Evolutionary conservation across 64 coral and sea anemone genomes (phyloP), one percentile per base, ranked within the genome.

Genomic region (Actinia tenebrosa): DNA sequence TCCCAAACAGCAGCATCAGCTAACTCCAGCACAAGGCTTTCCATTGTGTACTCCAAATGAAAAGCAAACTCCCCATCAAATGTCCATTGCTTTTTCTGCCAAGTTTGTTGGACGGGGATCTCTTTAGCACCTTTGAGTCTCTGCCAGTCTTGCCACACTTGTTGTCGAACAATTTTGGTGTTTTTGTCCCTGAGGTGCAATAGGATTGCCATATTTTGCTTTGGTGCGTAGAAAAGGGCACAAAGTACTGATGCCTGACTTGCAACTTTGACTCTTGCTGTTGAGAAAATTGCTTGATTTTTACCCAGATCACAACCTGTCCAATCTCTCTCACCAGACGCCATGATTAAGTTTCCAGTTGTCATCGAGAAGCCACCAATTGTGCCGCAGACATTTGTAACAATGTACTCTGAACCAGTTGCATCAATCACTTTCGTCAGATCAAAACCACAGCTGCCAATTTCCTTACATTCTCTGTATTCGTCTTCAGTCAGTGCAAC

Each of bases 141-240:
- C 52, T 54, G 77, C 30, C 87, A 96, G 11, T 71, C 88, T 7
- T 53, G 87, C 91, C 91, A 93, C 13, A 90, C 83, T 43, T 23
- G 56, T 43, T 64, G 10, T 1, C 82, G 63, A 10, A 87, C 84
- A 20, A 71, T 26, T 19, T n/a, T 30, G 18, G 84, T 71, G 56
- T 87, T 96, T 1, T 86, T 62, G 69, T 96, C 94, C 55, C 45
- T 93, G n/a, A 96, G 18, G 52, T 96, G 94, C 46, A 96, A 64
- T 44, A 96, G 87, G 52, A 84, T 88, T 20, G 78, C 88, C 56
- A 86, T 92, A 60, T 91, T 90, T 5, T 80, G 77, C 80, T 42
- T 79, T 18, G 54, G 86, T 13, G 91, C 85, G 90, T 87, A 93
- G 37, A 96, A n/a, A 17, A 96, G 71, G 43, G 90, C 50, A 16